phyloP scores from a whole-genome alignment of 1,140 invertebrate species.

The Marisa cornuarietis region DNA sequence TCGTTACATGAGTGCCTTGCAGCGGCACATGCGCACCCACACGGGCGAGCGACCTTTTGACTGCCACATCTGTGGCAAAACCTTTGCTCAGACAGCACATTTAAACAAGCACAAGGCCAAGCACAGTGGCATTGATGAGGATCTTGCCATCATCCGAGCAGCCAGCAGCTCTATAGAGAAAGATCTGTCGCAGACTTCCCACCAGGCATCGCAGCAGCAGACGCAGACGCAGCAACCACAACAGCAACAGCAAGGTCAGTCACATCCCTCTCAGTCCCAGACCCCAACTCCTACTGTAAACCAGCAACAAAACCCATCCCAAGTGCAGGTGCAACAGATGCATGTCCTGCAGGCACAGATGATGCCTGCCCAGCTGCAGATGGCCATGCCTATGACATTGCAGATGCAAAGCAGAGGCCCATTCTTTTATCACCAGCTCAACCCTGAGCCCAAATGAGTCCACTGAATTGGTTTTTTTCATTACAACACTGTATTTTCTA shows the following conservation, averaged over 20 bases:
- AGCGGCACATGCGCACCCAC: constrained; percentile 20
- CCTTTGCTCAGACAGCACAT: constrained; percentile 18
- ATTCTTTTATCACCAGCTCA: constrained; percentile 18
- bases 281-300: background rate
- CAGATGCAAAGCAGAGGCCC: constrained; percentile 1
- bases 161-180: constrained; percentile 1
- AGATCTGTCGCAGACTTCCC: background rate
- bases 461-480: too few species aligned
- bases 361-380: background rate
- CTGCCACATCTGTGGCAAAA: constrained; percentile 18
- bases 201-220: background rate
- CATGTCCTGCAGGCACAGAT: background rate
- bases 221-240: background rate
- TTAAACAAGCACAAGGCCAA: constrained; percentile 24
- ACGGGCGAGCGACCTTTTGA: constrained; percentile 20
- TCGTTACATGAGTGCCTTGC: constrained; percentile 17
- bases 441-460: constrained; percentile 11
- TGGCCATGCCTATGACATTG: constrained; percentile 18
- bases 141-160: constrained; percentile 24
- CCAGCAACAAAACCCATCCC: background rate
- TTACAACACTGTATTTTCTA: too few species aligned
- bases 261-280: background rate
- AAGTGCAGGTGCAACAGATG: background rate
- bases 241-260: constrained; percentile 7
- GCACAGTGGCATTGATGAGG: constrained; percentile 24